A percentile compares a stretch with the other conserved stretches of the same genome.
phyloP scores from a whole-genome alignment of 2,797 vertebrate species.

The Okamejei kenojei region DNA sequence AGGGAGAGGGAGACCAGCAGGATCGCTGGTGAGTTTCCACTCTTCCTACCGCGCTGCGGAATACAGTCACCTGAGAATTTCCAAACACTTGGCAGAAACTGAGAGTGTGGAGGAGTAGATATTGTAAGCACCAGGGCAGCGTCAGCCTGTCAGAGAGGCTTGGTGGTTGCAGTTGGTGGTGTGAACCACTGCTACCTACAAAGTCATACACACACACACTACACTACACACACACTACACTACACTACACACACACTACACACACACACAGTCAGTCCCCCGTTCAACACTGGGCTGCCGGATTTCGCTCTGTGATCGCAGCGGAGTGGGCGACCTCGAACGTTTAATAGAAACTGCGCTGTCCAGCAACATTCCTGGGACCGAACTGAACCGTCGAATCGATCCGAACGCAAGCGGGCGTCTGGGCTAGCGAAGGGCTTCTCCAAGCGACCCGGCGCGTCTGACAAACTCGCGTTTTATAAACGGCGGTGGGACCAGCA shows the following conservation, averaged over 20 bases:
- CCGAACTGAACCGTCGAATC: background rate
- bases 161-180: background rate
- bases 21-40: background rate
- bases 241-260: background rate
- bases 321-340: background rate
- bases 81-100: background rate
- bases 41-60: background rate
- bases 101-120: background rate
- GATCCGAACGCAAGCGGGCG: background rate
- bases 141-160: background rate
- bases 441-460: too few relatives aligned
- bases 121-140: background rate
- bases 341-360: too few relatives aligned
- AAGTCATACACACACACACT: background rate
- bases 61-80: background rate
- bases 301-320: background rate
- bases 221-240: too few relatives aligned
- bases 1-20: background rate
- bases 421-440: background rate
- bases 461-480: too few relatives aligned
- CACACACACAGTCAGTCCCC: too few relatives aligned
- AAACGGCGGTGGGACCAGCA: background rate
- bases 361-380: too few relatives aligned
- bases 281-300: background rate
- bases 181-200: background rate